A percentile compares a stretch with the other conserved stretches of the same genome.
phyloP scores from a whole-genome alignment of 2,797 vertebrate species.

The Erpetoichthys calabaricus region DNA sequence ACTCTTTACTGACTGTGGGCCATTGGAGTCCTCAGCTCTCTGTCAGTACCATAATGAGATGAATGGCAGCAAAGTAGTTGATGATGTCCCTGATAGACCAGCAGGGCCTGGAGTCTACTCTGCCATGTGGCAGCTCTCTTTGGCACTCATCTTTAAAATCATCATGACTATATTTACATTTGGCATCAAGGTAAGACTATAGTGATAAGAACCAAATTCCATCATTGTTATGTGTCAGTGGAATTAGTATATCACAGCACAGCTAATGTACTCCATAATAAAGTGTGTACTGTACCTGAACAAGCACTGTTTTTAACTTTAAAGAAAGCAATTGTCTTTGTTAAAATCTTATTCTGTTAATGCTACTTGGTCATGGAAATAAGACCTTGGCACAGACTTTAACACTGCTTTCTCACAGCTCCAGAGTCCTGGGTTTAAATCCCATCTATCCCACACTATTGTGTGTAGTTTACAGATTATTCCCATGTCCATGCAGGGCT shows the following conservation, averaged over 20 bases:
- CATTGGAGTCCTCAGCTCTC: conserved; percentile 84
- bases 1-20: conserved; percentile 93
- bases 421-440: too few species aligned
- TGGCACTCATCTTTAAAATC: conserved; percentile 95
- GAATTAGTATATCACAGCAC: not conserved
- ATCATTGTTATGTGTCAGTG: too few species aligned
- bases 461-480: too few species aligned
- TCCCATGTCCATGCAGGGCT: too few species aligned
- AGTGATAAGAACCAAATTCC: not conserved
- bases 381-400: too few species aligned
- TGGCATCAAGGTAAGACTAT: conserved; percentile 77
- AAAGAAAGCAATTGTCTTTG: not conserved
- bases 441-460: too few species aligned
- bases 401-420: too few species aligned
- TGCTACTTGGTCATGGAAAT: too few species aligned
- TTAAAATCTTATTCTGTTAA: not conserved
- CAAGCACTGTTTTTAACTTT: not conserved
- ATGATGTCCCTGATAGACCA: conserved; percentile 70
- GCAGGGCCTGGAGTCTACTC: conserved; percentile 82
- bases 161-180: conserved; percentile 98
- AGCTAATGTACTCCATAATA: conserved; percentile 4
- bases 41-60: conserved; percentile 93
- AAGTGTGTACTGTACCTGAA: not conserved
- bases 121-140: conserved; percentile 93
- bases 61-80: conserved; percentile 80